Conservation (phyloP, 2,113 vertebrate genomes). For the Dipodomys stephensi region DNA sequence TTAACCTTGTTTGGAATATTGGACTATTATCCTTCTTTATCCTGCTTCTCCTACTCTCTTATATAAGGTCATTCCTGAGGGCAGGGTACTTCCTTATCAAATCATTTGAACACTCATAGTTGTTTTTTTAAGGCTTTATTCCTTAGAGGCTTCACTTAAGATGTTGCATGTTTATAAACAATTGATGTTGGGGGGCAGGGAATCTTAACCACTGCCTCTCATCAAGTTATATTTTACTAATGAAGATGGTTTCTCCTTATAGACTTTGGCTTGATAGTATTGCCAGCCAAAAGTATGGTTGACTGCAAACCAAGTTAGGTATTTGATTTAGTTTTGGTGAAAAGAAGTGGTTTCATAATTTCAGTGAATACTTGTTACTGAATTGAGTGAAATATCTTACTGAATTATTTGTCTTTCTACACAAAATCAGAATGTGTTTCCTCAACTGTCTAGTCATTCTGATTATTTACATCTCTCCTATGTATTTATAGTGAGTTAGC, state of each 20-base stretch:
- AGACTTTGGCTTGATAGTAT: neutral
- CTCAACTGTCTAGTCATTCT: constrained; percentile 20
- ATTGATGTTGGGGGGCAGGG: neutral
- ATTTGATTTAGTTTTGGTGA: neutral
- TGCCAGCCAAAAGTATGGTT: neutral
- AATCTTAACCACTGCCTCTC: neutral
- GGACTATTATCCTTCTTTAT: neutral
- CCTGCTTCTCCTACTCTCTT: neutral
- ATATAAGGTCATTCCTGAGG: neutral
- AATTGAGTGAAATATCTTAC: constrained; percentile 6
- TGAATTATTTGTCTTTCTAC: neutral
- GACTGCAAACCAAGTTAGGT: neutral
- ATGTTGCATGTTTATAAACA: constrained; percentile 13
- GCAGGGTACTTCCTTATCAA: neutral
- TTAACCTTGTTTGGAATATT: neutral
- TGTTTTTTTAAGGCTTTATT: neutral
- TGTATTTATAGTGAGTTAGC: constrained; percentile 37
- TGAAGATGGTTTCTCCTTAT: neutral
- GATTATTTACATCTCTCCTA: neutral
- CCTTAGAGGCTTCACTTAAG: neutral
- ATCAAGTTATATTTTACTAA: neutral
- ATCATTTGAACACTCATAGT: neutral
- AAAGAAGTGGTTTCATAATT: neutral
- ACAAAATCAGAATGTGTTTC: neutral
- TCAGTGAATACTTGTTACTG: constrained; percentile 31